phyloP scores from a whole-genome alignment of 2,113 vertebrate genomes.

The Oncorhynchus nerka region DNA sequence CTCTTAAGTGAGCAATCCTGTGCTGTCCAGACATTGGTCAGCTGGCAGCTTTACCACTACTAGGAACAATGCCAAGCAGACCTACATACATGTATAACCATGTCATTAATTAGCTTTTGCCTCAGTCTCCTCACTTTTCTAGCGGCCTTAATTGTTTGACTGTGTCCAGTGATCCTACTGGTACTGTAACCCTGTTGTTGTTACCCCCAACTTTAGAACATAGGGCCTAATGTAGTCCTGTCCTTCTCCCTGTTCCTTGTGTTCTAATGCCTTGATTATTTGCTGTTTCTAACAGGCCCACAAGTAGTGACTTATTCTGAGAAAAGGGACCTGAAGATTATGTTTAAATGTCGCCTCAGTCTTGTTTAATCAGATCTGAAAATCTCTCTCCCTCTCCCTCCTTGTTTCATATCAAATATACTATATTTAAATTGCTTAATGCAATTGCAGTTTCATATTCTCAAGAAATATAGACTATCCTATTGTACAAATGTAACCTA shows the following conservation, averaged over 20 bases:
- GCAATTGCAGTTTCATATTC: background rate
- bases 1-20: background rate
- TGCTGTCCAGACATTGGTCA: background rate
- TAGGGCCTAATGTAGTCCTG: too few species aligned
- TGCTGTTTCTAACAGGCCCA: too few species aligned
- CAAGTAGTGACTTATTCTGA: background rate
- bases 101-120: too few species aligned
- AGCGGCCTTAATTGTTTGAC: too few species aligned
- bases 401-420: conserved; percentile 5
- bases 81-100: too few species aligned
- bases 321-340: background rate
- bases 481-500: background rate
- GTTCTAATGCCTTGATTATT: too few species aligned
- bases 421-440: background rate
- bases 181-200: too few species aligned
- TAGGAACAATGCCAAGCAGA: background rate
- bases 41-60: background rate
- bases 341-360: conserved; percentile 1
- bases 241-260: too few species aligned
- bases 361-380: background rate
- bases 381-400: background rate
- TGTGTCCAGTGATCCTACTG: too few species aligned
- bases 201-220: too few species aligned
- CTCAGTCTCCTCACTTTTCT: too few species aligned
- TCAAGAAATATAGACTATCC: background rate